Conservation (phyloP, 2,113 vertebrate genomes). For the Dolichallabes microphthalmus region DNA sequence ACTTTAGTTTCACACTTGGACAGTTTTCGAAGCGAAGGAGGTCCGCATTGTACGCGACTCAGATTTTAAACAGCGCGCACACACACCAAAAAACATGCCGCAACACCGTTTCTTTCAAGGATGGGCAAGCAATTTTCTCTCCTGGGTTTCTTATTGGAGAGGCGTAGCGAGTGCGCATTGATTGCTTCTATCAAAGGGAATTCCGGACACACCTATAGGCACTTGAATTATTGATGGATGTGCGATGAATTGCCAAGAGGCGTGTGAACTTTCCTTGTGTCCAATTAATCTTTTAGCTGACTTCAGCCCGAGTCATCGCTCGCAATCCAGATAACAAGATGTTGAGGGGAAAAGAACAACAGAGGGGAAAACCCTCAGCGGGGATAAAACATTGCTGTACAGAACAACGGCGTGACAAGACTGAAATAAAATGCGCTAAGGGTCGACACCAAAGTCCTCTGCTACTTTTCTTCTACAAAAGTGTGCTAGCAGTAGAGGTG, state of each 20-base stretch:
- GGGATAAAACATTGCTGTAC: conserved; percentile 41
- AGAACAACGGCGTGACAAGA: conserved; percentile 17
- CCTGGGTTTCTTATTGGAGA: conserved; percentile 51
- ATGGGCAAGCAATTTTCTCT: conserved; percentile 47
- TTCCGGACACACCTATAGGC: conserved; percentile 63
- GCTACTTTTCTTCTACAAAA: conserved; percentile 18
- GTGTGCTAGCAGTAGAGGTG: background rate
- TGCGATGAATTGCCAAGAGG: conserved; percentile 57
- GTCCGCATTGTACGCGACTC: background rate
- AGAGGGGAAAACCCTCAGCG: conserved; percentile 37
- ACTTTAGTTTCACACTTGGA: conserved; percentile 4
- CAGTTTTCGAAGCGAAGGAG: background rate
- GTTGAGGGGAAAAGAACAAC: conserved; percentile 56
- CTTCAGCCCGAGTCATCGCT: conserved; percentile 65
- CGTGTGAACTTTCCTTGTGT: conserved; percentile 71
- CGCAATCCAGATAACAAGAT: conserved; percentile 71
- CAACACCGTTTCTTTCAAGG: conserved; percentile 48
- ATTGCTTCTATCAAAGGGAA: conserved; percentile 70
- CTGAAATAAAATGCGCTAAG: conserved; percentile 26
- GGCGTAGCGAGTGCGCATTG: conserved; percentile 59
- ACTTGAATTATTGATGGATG: conserved; percentile 72
- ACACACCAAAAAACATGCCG: conserved; percentile 8
- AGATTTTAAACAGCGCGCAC: conserved; percentile 34
- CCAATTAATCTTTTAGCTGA: conserved; percentile 78
- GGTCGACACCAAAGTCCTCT: conserved; percentile 12